Evolutionary conservation across 2,113 vertebrate species (phyloP).

Genomic region (Cephalopholis sonnerati): DNA sequence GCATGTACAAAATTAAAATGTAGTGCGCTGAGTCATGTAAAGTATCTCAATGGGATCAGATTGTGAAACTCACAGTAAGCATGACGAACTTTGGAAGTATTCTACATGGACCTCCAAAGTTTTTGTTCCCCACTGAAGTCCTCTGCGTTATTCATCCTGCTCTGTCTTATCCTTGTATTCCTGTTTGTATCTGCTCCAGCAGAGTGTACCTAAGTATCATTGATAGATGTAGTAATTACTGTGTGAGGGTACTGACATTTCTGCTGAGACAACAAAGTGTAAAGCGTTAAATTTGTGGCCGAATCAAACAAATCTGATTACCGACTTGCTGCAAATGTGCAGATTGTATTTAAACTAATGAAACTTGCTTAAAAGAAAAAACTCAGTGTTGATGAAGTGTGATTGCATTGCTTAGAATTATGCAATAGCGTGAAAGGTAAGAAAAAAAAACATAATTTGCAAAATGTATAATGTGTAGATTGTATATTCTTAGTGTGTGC

Average conservation of each 20-base stretch:
- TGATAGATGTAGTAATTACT: conserved; percentile 45
- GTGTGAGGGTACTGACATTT: conserved; percentile 47
- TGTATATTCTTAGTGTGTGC: conserved; percentile 63
- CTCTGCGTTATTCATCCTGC: conserved; percentile 14
- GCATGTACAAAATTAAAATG: too few species aligned
- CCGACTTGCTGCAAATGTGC: neutral
- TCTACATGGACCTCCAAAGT: neutral
- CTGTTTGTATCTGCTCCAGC: conserved; percentile 44
- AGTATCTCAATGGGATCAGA: conserved; percentile 5
- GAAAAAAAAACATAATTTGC: conserved; percentile 35
- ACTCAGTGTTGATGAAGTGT: conserved; percentile 34
- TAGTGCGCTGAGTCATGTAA: too few species aligned
- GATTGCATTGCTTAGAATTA: conserved; percentile 51
- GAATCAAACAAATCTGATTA: conserved; percentile 39
- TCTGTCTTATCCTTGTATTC: neutral
- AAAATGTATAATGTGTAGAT: conserved; percentile 53
- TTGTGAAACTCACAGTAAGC: neutral
- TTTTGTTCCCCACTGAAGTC: neutral
- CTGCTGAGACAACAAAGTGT: conserved; percentile 44
- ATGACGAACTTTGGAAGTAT: neutral
- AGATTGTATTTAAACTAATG: conserved; percentile 50
- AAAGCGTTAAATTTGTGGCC: conserved; percentile 34
- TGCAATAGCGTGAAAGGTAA: conserved; percentile 16
- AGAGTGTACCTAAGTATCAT: conserved; percentile 44
- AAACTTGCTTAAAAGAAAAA: conserved; percentile 6